Evolutionary conservation across 2,113 vertebrate genomes (phyloP).

Genomic region (Carassius carassius): DNA sequence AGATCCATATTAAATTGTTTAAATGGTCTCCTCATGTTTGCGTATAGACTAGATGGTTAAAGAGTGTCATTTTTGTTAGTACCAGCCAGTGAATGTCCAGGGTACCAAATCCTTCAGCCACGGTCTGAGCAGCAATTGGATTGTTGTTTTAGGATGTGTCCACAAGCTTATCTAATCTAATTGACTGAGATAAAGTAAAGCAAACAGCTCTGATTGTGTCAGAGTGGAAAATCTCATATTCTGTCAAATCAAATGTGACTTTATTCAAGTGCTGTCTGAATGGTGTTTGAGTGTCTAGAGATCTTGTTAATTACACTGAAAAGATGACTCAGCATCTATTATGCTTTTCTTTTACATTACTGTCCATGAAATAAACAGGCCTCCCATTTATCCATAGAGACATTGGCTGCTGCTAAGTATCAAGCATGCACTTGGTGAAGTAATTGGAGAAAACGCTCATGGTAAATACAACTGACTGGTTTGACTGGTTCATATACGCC

Average conservation of each 20-base stretch:
- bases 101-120: not conserved
- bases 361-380: not conserved
- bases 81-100: not conserved
- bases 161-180: slow-evolving; percentile 48
- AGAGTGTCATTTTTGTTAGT: not conserved
- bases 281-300: not conserved
- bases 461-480: slow-evolving; percentile 11
- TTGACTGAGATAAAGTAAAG: slow-evolving; percentile 22
- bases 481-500: not conserved
- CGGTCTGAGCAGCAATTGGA: not conserved
- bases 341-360: not conserved
- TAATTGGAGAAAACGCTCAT: not conserved
- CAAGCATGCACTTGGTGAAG: not conserved
- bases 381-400: not conserved
- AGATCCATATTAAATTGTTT: not conserved
- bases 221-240: not conserved
- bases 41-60: too few species aligned
- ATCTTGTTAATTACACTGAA: not conserved
- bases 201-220: slow-evolving; percentile 36
- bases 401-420: too few species aligned
- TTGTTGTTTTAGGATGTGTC: slow-evolving; percentile 45
- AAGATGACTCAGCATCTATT: not conserved
- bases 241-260: not conserved
- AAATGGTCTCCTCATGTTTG: not conserved
- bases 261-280: not conserved